Base-by-base conservation (phyloP, 2,888 invertebrate genomes). In the Cyclophora albipunctata region DNA sequence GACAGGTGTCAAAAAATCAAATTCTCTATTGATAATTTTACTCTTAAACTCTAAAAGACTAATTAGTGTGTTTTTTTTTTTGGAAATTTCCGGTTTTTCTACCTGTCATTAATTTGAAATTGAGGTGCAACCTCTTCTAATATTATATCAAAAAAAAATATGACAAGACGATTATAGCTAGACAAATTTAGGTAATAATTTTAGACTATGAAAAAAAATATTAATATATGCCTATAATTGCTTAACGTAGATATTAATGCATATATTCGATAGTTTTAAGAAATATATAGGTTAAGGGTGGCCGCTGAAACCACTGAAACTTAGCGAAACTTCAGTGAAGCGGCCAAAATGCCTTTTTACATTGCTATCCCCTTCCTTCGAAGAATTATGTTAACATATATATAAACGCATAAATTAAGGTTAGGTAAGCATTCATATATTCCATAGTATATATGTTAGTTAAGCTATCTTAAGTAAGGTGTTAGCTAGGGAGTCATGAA, bases 141-240 rank as follows among this genome's bases (percentile, higher is more conserved):
- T 63, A 2, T 20, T 20, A 78, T 83, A 75, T 73, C 73, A 72
- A 64, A 71, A 69, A 66, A 64, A 54, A 63, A 61, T 67, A 66
- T 62, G 74, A 79, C 73, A 75, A 77, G 52, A 72, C 53, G 58
- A 58, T 57, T 57, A 63, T 84, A 85, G 88, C 78, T 87, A 87
- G 86, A 68, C 73, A 84, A 87, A 84, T 84, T 74, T 87, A 87
- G 83, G 46, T 77, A 56, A 60, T 71, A 73, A 69, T 65, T 73
- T 73, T 84, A 83, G 81, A 58, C 66, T 61, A 63, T 57, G 59
- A 65, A 20, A 67, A 61, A 67, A 57, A 51, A 64, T 66, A 64
- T 72, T 74, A 60, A 68, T 72, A 73, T 76, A 74, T 60, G 81
- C 80, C 81, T 81, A 78, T 76, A 75, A 69, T 69, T 65, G 82